Evolutionary conservation across 2,113 vertebrate species (phyloP), one percentile per base, ranked within the genome.

Genomic region (Lepus americanus): DNA sequence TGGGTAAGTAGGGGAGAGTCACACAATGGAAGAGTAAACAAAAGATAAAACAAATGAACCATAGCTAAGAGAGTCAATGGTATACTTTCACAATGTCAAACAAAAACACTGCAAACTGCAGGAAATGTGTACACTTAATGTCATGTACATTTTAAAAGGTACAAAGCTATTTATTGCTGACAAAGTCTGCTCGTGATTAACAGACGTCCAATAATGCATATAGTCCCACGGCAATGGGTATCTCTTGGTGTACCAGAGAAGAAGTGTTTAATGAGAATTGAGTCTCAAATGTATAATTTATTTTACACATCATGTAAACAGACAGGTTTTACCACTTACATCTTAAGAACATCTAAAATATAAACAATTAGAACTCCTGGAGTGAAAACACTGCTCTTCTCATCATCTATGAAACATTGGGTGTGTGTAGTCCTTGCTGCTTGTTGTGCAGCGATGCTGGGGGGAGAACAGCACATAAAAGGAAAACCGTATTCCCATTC

Each of bases 341-440:
- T 9, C 49, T 87, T 87, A 20, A 23, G 12, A 63, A 3, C 17
- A 55, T 44, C 69, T 85, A 14, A 90, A 80, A 33, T 82, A 31
- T 9, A 78, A 63, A 36, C n/a, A 22, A 33, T 44, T 31, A 23
- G 39, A 83, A 44, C 36, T 90, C 74, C 36, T 73, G 72, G 51
- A 51, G 36, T 49, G 7, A 81, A 25, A 53, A 29, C 6, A 63
- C 11, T 20, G 13, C 6, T 16, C 39, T 25, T 64, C 25, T 63
- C 13, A 25, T 66, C 16, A 0, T 31, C 22, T 8, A 25, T 13
- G 29, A 69, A 4, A 33, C 16, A 0, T 19, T 8, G 31, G 72
- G 25, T 16, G 1, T 1, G 0, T 2, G 25, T 0, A 33, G 16
- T 9, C 9, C 4, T 0, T 11, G 33, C 23, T 20, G 7, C 31